phyloP scores from a whole-genome alignment of 2,113 vertebrate genomes.

The Microcebus tavaratra region DNA sequence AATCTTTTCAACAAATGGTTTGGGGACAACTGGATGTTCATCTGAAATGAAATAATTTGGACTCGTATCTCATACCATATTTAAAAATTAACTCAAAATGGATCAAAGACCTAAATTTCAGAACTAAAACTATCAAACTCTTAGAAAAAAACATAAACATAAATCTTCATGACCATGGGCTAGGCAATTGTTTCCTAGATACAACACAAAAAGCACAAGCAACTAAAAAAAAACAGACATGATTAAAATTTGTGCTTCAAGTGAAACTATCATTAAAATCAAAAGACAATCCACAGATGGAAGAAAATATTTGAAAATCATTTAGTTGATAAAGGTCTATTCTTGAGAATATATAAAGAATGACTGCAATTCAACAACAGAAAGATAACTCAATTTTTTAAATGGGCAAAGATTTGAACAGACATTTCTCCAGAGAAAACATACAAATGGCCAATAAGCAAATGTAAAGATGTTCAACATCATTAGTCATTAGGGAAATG shows the following conservation, averaged over 20 bases:
- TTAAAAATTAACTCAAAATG: neutral
- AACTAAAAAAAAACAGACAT: neutral
- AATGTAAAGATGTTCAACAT: neutral
- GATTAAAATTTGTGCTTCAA: slow-evolving; percentile 15
- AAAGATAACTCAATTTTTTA: neutral
- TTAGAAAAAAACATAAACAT: neutral
- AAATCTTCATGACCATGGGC: neutral
- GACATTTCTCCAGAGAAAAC: neutral
- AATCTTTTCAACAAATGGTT: neutral
- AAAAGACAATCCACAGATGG: neutral
- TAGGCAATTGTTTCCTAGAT: neutral
- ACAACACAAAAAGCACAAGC: neutral
- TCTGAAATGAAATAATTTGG: neutral
- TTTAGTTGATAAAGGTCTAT: neutral
- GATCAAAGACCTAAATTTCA: neutral
- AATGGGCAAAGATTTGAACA: neutral
- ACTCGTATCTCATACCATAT: neutral
- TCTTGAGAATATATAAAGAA: neutral
- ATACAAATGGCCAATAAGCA: neutral
- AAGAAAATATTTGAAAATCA: slow-evolving; percentile 11
- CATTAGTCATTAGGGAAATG: neutral
- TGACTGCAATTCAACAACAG: neutral
- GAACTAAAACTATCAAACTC: neutral
- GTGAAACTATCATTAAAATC: slow-evolving; percentile 19
- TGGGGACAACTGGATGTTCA: neutral